These are phyloP conservation scores for Drosophila willistoni DNA, from an alignment of 1,140 invertebrate genomes.

Conservation along the genomic window DNA sequence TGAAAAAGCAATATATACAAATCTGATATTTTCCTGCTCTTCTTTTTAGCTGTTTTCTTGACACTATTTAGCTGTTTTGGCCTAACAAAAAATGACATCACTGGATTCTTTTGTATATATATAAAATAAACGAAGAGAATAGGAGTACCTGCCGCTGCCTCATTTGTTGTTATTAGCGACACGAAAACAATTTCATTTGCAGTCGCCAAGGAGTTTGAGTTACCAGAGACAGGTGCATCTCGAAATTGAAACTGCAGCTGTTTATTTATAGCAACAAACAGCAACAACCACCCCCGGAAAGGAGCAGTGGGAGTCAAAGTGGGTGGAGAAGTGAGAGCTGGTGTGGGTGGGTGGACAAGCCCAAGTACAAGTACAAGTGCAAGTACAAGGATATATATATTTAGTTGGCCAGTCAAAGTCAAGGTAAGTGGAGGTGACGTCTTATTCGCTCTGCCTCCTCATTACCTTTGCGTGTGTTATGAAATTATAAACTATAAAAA, in stretches of 20 bases:
- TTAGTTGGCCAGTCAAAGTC: conserved; percentile 46
- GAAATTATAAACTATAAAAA: conserved; percentile 51
- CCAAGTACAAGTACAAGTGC: conserved; percentile 17
- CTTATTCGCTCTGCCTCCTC: conserved; percentile 23
- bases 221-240: conserved; percentile 31
- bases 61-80: too few relatives aligned
- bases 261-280: conserved; percentile 63
- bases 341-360: conserved; percentile 8
- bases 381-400: conserved; percentile 60
- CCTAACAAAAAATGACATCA: too few relatives aligned
- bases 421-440: conserved; percentile 58
- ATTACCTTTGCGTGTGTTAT: conserved; percentile 63
- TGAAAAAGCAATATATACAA: too few relatives aligned
- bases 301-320: conserved; percentile 33
- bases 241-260: conserved; percentile 44
- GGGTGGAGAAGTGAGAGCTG: conserved; percentile 35
- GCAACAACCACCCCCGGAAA: conserved; percentile 19
- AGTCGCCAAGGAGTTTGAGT: conserved; percentile 39
- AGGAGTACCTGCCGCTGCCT: conserved; percentile 1
- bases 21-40: too few relatives aligned
- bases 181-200: conserved; percentile 29
- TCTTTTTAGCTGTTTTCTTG: too few relatives aligned
- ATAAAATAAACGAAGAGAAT: background rate
- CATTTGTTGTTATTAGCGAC: conserved; percentile 23
- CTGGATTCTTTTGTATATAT: too few relatives aligned